Evolutionary conservation across 2,113 vertebrate species (phyloP).

Genomic region (Istiophorus platypterus): DNA sequence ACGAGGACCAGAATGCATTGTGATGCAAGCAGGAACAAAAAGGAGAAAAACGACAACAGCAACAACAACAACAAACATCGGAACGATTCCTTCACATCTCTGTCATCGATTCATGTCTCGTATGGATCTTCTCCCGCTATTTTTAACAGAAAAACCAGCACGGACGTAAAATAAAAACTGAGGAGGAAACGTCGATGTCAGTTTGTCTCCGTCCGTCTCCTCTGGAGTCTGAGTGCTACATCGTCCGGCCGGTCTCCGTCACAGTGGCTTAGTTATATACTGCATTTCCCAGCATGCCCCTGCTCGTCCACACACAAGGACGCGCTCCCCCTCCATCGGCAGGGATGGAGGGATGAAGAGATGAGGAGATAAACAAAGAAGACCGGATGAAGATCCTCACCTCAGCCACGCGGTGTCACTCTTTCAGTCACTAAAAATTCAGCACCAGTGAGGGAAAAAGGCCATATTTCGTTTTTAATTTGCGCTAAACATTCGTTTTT

Average conservation of each 20-base stretch:
- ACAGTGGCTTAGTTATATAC: conserved; percentile 59
- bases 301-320: conserved; percentile 53
- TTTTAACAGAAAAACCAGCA: conserved; percentile 41
- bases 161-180: conserved; percentile 21
- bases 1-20: conserved; percentile 83
- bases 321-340: conserved; percentile 37
- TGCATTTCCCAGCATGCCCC: conserved; percentile 75
- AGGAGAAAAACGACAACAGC: conserved; percentile 72
- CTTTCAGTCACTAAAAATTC: conserved; percentile 67
- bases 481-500: conserved; percentile 74
- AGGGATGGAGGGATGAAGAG: conserved; percentile 44
- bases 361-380: conserved; percentile 35
- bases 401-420: conserved; percentile 37
- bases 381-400: conserved; percentile 11
- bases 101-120: conserved; percentile 70
- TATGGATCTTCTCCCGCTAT: conserved; percentile 63
- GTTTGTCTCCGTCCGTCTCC: neutral
- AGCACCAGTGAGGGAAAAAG: conserved; percentile 82
- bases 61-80: conserved; percentile 73
- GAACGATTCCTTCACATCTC: conserved; percentile 63
- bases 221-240: conserved; percentile 31
- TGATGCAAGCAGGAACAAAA: conserved; percentile 75
- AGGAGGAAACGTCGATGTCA: conserved; percentile 3
- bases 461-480: conserved; percentile 73
- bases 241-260: conserved; percentile 25